Evolutionary conservation across 1,140 invertebrate species (phyloP), one percentile per base, ranked within the genome.

Genomic region (Platyscapa corneri): DNA sequence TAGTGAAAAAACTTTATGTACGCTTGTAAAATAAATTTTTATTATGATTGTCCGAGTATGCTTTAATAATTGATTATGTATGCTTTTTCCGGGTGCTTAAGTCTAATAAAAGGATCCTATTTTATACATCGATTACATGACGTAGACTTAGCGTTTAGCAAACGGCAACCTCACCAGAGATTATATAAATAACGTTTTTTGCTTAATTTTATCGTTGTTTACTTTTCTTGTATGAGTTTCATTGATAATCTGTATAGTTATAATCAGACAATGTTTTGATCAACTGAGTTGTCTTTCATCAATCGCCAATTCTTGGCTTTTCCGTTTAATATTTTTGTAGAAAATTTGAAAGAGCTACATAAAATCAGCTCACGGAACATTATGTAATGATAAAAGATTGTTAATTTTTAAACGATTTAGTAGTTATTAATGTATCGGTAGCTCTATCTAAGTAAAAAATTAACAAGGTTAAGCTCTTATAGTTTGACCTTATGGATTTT

Each of bases 401-500:
- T 74, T 37, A 60, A 78, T 39, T 32, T 78, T 78, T 60, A 37
- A 78, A 34, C 32, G 18, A 64, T 77, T 77, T 77, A 18, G 16
- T 30, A 42, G 27, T n/a, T 76, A 76, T 76, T 76, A 32, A 53
- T n/a, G 46, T 46, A 30, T 8, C 27, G 56, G 1, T 30, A 56
- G n/a, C 76, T 78, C 32, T 64, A 78, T 8, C 32, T 56, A 39
- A 16, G 27, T 80, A 27, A 80, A 80, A 80, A 65, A 65, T 80
- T 80, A 80, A 80, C 67, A 60, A 80, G 78, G 78, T 80, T 60
- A 67, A 42, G 56, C 34, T 79, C 32, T 60, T 79, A 39, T 79
- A 64, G 34, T 37, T 30, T 10, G 12, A 18, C 34, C 32, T 64
- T 80, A 65, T 42, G 27, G 60, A 79, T 79, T 39, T 79, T 79